A percentile compares a stretch with the other conserved stretches of the same genome.
phyloP scores from a whole-genome alignment of 2,888 invertebrate genomes.

The Osmoderma eremita region DNA sequence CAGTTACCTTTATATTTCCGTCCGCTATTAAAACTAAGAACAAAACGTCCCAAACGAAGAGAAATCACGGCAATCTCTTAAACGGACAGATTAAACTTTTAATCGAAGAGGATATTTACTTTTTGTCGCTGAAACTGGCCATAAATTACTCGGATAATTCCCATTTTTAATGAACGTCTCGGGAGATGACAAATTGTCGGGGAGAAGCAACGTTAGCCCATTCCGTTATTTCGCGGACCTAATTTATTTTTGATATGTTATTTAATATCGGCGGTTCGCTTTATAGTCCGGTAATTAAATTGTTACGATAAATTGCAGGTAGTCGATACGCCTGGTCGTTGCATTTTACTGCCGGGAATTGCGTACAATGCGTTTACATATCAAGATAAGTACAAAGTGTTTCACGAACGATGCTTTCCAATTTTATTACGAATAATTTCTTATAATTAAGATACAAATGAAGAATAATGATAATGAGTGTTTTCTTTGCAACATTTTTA shows the following conservation, averaged over 20 bases:
- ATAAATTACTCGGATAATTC: slow-evolving; percentile 26
- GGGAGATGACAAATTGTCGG: slow-evolving; percentile 33
- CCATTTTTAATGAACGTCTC: slow-evolving; percentile 31
- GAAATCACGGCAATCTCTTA: slow-evolving; percentile 4
- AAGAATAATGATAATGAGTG: no score
- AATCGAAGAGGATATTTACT: slow-evolving; percentile 7
- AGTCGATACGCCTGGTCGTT: no score
- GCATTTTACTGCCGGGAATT: no score
- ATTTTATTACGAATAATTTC: no score
- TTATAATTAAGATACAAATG: no score
- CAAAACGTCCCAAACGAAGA: no score
- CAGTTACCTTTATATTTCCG: not conserved
- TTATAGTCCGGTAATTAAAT: slow-evolving; percentile 30
- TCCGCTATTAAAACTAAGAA: no score
- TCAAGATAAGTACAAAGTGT: no score
- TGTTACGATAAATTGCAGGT: slow-evolving; percentile 35
- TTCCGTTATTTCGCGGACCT: slow-evolving; percentile 29
- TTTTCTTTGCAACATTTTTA: no score
- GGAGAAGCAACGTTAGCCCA: no score
- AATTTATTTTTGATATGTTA: slow-evolving; percentile 40
- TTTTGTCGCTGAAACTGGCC: slow-evolving; percentile 4
- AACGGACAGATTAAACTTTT: slow-evolving; percentile 17
- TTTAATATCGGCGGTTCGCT: slow-evolving; percentile 32
- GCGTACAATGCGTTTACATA: no score
- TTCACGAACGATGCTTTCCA: no score